phyloP scores from a whole-genome alignment of 2,888 invertebrate species.

The Cartodere bifasciata region DNA sequence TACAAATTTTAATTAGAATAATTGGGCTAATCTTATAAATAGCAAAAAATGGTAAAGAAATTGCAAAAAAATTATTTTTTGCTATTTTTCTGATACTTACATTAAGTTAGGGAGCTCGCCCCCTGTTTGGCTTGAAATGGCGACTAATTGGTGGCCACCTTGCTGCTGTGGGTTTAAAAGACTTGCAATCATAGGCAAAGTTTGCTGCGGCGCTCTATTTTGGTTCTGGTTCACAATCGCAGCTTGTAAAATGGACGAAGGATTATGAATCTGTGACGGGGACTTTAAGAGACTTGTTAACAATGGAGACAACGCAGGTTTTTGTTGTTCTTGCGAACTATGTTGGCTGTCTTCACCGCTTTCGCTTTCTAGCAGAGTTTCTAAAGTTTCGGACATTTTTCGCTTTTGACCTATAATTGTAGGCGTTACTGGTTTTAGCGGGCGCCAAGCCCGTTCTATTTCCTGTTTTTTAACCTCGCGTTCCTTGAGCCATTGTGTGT shows the following conservation, averaged over 20 bases:
- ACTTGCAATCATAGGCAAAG: constrained; percentile 41
- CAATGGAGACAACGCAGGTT: constrained; percentile 56
- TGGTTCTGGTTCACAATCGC: constrained; percentile 34
- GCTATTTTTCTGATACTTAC: no score
- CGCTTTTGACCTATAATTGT: constrained; percentile 27
- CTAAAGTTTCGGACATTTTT: constrained; percentile 30
- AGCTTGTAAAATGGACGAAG: constrained; percentile 33
- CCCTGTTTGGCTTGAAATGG: no score
- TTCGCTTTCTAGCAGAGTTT: constrained; percentile 25
- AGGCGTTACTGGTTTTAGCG: constrained; percentile 23
- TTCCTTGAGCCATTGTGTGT: constrained; percentile 49
- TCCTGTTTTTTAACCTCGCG: constrained; percentile 52
- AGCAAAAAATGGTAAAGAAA: no score
- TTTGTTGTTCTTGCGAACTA: constrained; percentile 4
- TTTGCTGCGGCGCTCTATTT: constrained; percentile 29
- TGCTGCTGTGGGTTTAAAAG: no score
- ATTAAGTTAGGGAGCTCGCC: no score
- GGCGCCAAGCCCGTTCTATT: constrained; percentile 47
- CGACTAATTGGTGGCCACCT: no score
- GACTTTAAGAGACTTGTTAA: constrained; percentile 73
- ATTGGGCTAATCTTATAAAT: no score
- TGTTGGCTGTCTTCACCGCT: constrained; percentile 7
- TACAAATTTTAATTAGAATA: no score
- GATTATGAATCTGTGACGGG: constrained; percentile 39
- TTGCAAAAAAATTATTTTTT: no score